Percentiles rank a stretch among this genome's conserved stretches.
phyloP scores from a whole-genome alignment of 64 coral and sea anemone genomes.

The Porites lutea region DNA sequence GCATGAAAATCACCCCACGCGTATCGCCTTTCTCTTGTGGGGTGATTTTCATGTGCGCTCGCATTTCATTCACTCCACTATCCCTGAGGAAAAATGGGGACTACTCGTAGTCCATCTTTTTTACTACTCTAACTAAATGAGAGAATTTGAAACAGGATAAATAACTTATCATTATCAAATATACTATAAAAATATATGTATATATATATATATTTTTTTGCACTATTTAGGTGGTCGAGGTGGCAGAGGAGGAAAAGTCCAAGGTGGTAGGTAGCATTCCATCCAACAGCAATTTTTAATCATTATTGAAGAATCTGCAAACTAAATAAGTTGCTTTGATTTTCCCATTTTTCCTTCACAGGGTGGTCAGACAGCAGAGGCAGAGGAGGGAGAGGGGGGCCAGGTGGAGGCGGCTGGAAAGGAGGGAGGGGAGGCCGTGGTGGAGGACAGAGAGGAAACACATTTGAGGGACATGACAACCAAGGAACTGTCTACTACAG shows the following conservation, averaged over 20 bases:
- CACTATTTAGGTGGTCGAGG: slow-evolving; percentile 69
- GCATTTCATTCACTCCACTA: too few species aligned
- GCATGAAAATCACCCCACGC: too few species aligned
- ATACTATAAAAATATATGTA: too few species aligned
- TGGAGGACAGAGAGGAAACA: slow-evolving; percentile 38
- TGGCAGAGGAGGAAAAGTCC: slow-evolving; percentile 82
- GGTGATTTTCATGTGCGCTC: too few species aligned
- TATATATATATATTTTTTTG: slow-evolving; percentile 9
- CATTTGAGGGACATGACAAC: slow-evolving; percentile 17
- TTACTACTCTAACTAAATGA: too few species aligned
- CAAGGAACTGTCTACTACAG: slow-evolving; percentile 79
- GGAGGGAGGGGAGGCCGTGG: slow-evolving; percentile 50
- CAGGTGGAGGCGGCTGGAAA: slow-evolving; percentile 7
- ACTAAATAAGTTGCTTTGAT: neutral
- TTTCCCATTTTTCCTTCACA: neutral
- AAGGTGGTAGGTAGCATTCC: slow-evolving; percentile 59
- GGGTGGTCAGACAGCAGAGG: slow-evolving; percentile 17
- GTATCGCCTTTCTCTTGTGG: too few species aligned
- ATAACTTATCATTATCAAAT: too few species aligned
- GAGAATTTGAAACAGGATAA: too few species aligned
- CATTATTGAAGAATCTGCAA: neutral
- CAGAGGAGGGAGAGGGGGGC: slow-evolving; percentile 10
- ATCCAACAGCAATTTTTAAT: too few species aligned
- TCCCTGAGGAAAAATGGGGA: too few species aligned
- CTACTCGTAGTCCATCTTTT: too few species aligned